These are phyloP conservation scores for Drosophila paulistorum DNA, from an alignment of 1,140 invertebrate genomes.

Conservation along the genomic window DNA sequence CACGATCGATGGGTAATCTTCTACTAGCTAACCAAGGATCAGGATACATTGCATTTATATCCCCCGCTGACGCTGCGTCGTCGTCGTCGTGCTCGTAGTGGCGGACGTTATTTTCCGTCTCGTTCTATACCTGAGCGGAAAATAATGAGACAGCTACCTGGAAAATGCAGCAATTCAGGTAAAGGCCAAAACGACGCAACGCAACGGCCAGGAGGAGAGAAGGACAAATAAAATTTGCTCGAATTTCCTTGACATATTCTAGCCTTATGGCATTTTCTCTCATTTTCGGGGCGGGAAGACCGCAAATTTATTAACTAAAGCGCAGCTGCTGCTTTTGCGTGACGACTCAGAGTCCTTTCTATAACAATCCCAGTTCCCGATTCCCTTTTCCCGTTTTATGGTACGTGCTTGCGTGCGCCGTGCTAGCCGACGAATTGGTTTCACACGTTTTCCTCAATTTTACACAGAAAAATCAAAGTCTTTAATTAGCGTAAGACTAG, in stretches of 20 bases:
- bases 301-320: conserved; percentile 72
- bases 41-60: conserved; percentile 45
- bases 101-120: not conserved
- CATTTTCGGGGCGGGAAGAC: conserved; percentile 75
- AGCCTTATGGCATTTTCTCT: conserved; percentile 35
- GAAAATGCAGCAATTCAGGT: conserved; percentile 63
- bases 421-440: conserved; percentile 32
- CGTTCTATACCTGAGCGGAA: conserved; percentile 43
- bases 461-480: conserved; percentile 21
- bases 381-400: not conserved
- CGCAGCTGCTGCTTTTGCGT: conserved; percentile 32
- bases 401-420: no score
- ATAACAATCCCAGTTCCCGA: not conserved
- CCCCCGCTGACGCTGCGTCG: not conserved
- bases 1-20: conserved; percentile 62
- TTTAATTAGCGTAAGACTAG: conserved; percentile 73
- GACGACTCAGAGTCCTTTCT: conserved; percentile 27
- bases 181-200: conserved; percentile 20
- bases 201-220: not conserved
- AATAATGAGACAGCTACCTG: conserved; percentile 47
- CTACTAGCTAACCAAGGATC: conserved; percentile 57
- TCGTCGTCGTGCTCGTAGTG: not conserved
- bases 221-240: conserved; percentile 48
- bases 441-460: conserved; percentile 56
- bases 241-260: conserved; percentile 42